Base-by-base conservation (phyloP, 2,797 vertebrate species). In the Poecilia velifera region DNA sequence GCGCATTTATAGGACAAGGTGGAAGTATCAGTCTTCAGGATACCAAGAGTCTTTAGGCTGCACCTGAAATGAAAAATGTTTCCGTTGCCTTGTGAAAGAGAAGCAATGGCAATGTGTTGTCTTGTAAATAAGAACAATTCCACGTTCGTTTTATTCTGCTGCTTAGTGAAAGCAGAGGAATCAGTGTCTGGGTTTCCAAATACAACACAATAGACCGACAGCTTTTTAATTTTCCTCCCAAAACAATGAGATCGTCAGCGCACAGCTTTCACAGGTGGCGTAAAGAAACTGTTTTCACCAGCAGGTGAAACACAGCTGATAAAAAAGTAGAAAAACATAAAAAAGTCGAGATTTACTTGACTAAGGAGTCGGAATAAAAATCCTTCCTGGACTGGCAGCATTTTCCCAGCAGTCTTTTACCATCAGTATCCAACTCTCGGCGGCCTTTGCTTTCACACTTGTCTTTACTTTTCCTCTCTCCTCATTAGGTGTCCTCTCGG, bases 401-500 rank as follows among this genome's bases (percentile, higher is more conserved):
- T 46, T 77, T 72, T 66, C 55, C 66, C 68, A 73, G 57, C 59
- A 71, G 43, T 18, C 16, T 77, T 36, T 83, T 34, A 77, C 70
- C 16, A 10, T 49, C 41, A 13, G 59, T 46, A 62, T 71, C 71
- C 25, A 20, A n/a, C 59, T 34, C 45, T 77, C 36, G 25, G 43
- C 46, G 66, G 46, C 71, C 34, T 76, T 82, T 82, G 62, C 72
- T 70, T 82, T 66, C 62, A 76, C 55, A 55, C 39, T 55, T 46
- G 41, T 84, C 72, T 84, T 70, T 59, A 87, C 76, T 84, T 80
- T 80, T 25, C 72, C 66, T 71, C 57, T 72, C 73, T 76, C 25
- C 75, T 92, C 81, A 86, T 88, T 88, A 86, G 82, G 79, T 77
- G 39, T 53, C 80, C 62, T 79, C 79, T 77, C 18, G 18, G 77